Percentiles rank a stretch among this genome's conserved stretches.
Evolutionary conservation across 2,888 invertebrate genomes (phyloP).

Genomic region (Mythimna lalbum): DNA sequence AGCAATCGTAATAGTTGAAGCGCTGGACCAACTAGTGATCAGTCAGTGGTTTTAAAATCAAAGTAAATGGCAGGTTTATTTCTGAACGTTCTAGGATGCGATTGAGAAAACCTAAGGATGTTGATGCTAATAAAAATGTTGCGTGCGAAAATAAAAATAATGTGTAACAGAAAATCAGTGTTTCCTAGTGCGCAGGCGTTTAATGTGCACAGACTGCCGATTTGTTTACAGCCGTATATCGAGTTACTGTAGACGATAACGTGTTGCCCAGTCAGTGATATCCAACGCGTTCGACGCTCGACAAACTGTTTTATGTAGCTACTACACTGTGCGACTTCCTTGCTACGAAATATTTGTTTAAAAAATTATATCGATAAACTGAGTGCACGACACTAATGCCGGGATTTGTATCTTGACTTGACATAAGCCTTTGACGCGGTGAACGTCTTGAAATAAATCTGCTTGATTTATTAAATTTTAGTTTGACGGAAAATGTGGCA

Average conservation of each 20-base stretch:
- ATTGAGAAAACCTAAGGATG: background rate
- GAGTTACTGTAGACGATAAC: conserved; percentile 77
- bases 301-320: conserved; percentile 34
- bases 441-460: conserved; percentile 26
- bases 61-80: conserved; percentile 4
- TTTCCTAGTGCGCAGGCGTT: conserved; percentile 70
- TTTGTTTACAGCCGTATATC: conserved; percentile 77
- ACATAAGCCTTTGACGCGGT: conserved; percentile 31
- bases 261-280: conserved; percentile 69
- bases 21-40: conserved; percentile 1
- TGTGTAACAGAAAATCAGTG: conserved; percentile 36
- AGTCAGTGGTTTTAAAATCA: background rate
- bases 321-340: conserved; percentile 38
- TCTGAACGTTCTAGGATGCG: conserved; percentile 10
- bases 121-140: conserved; percentile 7
- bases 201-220: conserved; percentile 68
- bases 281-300: conserved; percentile 53
- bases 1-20: conserved; percentile 20
- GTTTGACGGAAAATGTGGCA: conserved; percentile 39
- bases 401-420: conserved; percentile 44
- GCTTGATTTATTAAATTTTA: conserved; percentile 17
- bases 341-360: conserved; percentile 37
- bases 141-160: conserved; percentile 44
- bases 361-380: conserved; percentile 58
- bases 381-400: conserved; percentile 54